Conservation (phyloP, 2,888 invertebrate species). For the Byasa hedistus region DNA sequence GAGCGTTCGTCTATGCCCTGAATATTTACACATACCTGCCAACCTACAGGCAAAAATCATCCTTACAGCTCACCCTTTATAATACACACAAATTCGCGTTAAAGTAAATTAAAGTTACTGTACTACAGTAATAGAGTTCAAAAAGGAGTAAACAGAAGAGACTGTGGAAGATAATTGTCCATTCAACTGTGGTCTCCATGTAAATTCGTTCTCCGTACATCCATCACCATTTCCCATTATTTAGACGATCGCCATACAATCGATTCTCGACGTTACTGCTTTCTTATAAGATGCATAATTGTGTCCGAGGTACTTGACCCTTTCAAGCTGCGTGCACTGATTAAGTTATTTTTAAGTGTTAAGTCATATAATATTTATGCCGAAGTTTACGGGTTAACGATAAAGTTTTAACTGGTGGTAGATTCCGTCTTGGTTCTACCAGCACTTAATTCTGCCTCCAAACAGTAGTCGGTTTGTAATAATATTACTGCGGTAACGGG, state of each 20-base stretch:
- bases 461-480: no score
- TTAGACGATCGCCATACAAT: not conserved
- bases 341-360: not conserved
- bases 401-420: no score
- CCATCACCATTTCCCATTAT: slow-evolving; percentile 22
- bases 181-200: slow-evolving; percentile 35
- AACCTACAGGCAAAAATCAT: slow-evolving; percentile 4
- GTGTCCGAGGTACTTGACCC: slow-evolving; percentile 2
- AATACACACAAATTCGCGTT: slow-evolving; percentile 3
- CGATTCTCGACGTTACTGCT: not conserved
- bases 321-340: slow-evolving; percentile 10
- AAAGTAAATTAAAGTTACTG: not conserved
- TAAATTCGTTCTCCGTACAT: slow-evolving; percentile 32
- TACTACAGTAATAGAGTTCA: slow-evolving; percentile 5
- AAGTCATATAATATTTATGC: not conserved
- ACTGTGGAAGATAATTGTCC: slow-evolving; percentile 29
- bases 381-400: not conserved
- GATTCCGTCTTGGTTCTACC: no score
- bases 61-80: not conserved
- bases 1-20: slow-evolving; percentile 6
- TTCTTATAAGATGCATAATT: slow-evolving; percentile 12
- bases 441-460: no score
- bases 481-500: no score
- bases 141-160: not conserved
- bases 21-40: slow-evolving; percentile 13